These are phyloP conservation scores for Cryptocheilus praepositus DNA, from an alignment of 2,888 invertebrate species.

Conservation along the genomic window DNA sequence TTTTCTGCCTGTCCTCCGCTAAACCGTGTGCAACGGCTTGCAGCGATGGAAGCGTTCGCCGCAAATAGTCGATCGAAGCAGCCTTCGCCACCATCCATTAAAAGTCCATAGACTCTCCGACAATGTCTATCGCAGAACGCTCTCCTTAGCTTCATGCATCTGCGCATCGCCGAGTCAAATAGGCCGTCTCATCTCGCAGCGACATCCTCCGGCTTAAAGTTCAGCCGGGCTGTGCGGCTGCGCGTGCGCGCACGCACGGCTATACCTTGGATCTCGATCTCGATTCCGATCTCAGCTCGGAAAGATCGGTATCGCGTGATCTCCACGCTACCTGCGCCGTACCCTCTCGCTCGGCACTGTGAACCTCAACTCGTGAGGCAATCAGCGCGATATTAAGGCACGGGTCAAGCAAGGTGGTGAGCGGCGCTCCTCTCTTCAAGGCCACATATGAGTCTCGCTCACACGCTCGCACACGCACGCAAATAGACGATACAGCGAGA, in stretches of 20 bases:
- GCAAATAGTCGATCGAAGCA: no score
- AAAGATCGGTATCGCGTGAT: constrained; percentile 19
- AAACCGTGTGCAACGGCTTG: no score
- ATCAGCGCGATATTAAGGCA: constrained; percentile 34
- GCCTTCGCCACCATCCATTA: no score
- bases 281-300: not conserved
- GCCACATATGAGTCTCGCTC: constrained; percentile 15
- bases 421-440: constrained; percentile 18
- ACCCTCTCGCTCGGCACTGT: not conserved
- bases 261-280: not conserved
- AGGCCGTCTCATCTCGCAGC: no score
- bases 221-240: no score
- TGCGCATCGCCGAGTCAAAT: not conserved
- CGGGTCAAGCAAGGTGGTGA: constrained; percentile 27
- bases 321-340: constrained; percentile 8
- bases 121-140: no score
- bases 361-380: constrained; percentile 17
- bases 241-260: no score
- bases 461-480: not conserved
- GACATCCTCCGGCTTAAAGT: no score
- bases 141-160: no score
- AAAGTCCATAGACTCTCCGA: no score
- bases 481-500: not conserved
- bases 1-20: no score
- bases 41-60: no score